phyloP scores from a whole-genome alignment of 2,888 invertebrate genomes.

The Acronicta leporina region DNA sequence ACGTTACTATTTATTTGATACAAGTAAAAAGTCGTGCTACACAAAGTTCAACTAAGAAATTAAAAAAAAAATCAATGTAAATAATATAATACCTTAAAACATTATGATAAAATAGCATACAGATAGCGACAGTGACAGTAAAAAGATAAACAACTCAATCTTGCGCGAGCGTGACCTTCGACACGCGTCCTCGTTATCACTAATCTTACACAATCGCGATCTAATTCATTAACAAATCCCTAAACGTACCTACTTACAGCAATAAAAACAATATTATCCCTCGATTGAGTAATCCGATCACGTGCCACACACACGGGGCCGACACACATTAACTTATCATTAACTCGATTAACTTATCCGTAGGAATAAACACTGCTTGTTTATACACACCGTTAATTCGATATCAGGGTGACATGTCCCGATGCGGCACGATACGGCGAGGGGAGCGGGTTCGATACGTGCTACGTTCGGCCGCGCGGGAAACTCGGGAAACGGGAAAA shows the following conservation, averaged over 20 bases:
- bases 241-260: slow-evolving; percentile 77
- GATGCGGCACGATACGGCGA: slow-evolving; percentile 63
- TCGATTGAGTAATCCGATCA: slow-evolving; percentile 82
- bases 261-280: slow-evolving; percentile 79
- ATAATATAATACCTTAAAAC: slow-evolving; percentile 29
- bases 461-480: slow-evolving; percentile 64
- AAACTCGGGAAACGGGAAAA: slow-evolving; percentile 75
- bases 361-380: slow-evolving; percentile 66
- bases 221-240: slow-evolving; percentile 73
- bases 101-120: slow-evolving; percentile 39
- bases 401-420: slow-evolving; percentile 80
- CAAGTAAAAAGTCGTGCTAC: not conserved
- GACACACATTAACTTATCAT: slow-evolving; percentile 80
- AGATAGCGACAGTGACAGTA: slow-evolving; percentile 53
- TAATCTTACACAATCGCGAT: slow-evolving; percentile 63
- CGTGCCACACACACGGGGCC: slow-evolving; percentile 75
- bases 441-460: slow-evolving; percentile 57
- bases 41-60: not conserved
- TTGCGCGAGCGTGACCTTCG: slow-evolving; percentile 72
- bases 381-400: slow-evolving; percentile 79
- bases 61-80: slow-evolving; percentile 21
- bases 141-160: slow-evolving; percentile 76
- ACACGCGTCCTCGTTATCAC: slow-evolving; percentile 63
- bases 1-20: no score
- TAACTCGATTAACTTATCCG: slow-evolving; percentile 70